These are phyloP conservation scores for Heliangelus exortis DNA, from an alignment of 2,797 vertebrate species.

Conservation along the genomic window DNA sequence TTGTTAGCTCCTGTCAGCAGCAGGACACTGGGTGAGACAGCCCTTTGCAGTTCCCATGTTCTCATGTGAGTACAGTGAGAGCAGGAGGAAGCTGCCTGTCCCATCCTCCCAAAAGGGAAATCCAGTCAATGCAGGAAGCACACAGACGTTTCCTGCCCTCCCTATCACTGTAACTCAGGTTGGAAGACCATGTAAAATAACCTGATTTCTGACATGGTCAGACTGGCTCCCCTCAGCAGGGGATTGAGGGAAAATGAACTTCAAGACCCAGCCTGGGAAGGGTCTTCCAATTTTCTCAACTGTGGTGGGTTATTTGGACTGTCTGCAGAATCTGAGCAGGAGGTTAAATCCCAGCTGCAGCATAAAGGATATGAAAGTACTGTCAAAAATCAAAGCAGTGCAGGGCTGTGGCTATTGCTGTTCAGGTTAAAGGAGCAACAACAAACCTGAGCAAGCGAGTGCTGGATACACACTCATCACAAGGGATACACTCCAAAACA, in stretches of 20 bases:
- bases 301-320: accelerated
- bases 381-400: neutral
- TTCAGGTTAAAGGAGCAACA: neutral
- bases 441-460: neutral
- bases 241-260: neutral
- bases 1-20: accelerated
- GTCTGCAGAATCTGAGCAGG: neutral
- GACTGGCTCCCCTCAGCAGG: neutral
- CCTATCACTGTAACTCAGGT: neutral
- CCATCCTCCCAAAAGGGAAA: neutral
- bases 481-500: neutral
- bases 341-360: neutral
- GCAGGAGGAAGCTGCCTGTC: neutral
- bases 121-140: neutral
- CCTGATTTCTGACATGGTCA: neutral
- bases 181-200: neutral
- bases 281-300: neutral
- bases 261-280: neutral
- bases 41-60: neutral
- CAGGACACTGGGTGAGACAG: neutral
- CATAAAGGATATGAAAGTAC: neutral
- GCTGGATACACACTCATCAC: neutral
- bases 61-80: neutral
- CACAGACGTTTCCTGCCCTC: neutral
- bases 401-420: neutral